phyloP scores from a whole-genome alignment of 2,797 vertebrate species.

The Okamejei kenojei region DNA sequence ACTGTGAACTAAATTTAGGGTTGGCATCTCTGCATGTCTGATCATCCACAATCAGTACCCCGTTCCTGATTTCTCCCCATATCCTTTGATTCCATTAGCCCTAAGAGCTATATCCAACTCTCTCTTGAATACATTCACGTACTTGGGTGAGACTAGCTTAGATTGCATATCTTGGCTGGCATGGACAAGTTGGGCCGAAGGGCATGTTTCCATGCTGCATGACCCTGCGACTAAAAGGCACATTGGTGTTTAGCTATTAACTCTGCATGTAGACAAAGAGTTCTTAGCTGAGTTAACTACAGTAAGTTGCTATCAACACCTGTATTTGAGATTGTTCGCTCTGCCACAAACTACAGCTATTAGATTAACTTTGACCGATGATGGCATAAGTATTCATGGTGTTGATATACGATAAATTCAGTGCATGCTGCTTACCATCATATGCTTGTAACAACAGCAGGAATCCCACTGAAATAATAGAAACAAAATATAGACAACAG shows the following conservation, averaged over 20 bases:
- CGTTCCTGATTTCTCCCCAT: no score
- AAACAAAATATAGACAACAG: not conserved
- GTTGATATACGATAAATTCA: not conserved
- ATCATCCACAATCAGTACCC: no score
- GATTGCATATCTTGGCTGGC: no score
- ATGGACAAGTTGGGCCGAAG: no score
- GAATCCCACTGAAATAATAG: constrained; percentile 15
- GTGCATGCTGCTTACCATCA: not conserved
- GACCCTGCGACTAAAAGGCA: not conserved
- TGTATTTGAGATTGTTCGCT: not conserved
- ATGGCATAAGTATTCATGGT: not conserved
- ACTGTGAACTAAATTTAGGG: no score
- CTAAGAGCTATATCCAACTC: no score
- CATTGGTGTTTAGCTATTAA: not conserved
- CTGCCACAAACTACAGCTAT: not conserved
- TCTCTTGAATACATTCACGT: no score
- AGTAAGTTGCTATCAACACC: no score
- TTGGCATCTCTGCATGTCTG: no score
- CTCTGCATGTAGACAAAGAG: not conserved
- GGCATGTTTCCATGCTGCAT: no score
- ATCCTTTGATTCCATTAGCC: no score
- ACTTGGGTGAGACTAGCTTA: no score
- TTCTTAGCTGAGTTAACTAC: not conserved
- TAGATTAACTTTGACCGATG: not conserved
- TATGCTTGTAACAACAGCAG: constrained; percentile 5